Base-by-base conservation (phyloP, 37 sponge, comb jelly and placozoan species). In the Petrosia ficiformis region DNA sequence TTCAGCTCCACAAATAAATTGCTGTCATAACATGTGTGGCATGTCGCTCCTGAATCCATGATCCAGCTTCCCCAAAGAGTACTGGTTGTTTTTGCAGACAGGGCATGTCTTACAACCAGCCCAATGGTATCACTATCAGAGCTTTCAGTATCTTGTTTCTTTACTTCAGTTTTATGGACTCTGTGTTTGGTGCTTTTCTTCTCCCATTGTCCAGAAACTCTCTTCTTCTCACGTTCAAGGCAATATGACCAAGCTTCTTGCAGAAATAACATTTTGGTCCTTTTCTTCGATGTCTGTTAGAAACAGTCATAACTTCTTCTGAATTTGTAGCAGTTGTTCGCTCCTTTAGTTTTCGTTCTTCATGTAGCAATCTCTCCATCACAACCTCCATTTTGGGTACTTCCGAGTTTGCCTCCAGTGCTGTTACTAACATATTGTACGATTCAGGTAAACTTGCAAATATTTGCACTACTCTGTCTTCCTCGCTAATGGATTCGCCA, bases 41-140 rank as follows among this genome's bases (percentile, higher is more conserved):
- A 68, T 25, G 83, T 83, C 36, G 84, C 84, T 66, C 79, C 85
- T 33, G 85, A 84, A 43, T 84, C 85, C 4, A 84, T 66, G 37
- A 84, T 77, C 85, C 84, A 83, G 2, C 29, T 52, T 61, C 28
- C n/a, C 6, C 63, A 24, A n/a, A n/a, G 63, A 6, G 11, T 29
- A 31, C 33, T 26, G 8, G 14, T 68, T 39, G 77, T 36, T 59
- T 59, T 57, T 26, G 84, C 77, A 61, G 59, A 58, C 24, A 42
- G 52, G 44, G 58, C 75, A 10, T 30, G 35, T 48, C 43, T 33
- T 39, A 74, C 57, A 24, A 73, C 56, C 21, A 65, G 42, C 34
- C 35, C 75, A 25, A 61, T 68, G 32, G 33, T 48, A 25, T 74
- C 75, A 67, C 75, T 82, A 25, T 42, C 54, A 32, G 57, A 61